Conservation (phyloP, 2,888 invertebrate species). For the Scrobipalpa costella region DNA sequence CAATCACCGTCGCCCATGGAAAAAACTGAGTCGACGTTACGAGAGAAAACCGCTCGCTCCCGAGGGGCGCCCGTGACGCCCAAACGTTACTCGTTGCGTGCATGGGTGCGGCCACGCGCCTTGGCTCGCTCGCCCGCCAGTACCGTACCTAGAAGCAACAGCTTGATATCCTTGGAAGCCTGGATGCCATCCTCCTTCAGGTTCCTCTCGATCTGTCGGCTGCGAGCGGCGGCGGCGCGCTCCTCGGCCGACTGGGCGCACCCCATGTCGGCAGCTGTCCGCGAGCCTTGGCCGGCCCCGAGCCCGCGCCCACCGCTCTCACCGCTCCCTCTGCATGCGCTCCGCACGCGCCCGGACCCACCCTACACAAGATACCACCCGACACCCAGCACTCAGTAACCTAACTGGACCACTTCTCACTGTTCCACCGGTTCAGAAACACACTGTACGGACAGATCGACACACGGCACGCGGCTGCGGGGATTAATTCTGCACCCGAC, state of each 20-base stretch:
- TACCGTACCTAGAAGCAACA: slow-evolving; percentile 94
- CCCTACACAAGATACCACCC: slow-evolving; percentile 71
- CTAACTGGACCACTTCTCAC: slow-evolving; percentile 73
- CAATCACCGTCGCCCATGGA: slow-evolving; percentile 25
- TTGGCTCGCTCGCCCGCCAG: slow-evolving; percentile 33
- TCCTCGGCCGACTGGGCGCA: slow-evolving; percentile 99
- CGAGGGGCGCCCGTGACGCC: slow-evolving; percentile 31
- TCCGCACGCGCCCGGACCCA: slow-evolving; percentile 71
- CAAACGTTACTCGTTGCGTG: slow-evolving; percentile 43
- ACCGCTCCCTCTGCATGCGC: slow-evolving; percentile 82
- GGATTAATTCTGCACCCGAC: slow-evolving; percentile 54
- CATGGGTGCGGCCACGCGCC: slow-evolving; percentile 68
- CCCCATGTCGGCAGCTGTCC: slow-evolving; percentile 90
- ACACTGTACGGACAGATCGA: slow-evolving; percentile 45
- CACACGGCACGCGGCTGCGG: slow-evolving; percentile 46
- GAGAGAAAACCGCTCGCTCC: slow-evolving; percentile 24
- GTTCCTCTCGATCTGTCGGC: slow-evolving; percentile 98
- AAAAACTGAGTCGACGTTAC: slow-evolving; percentile 16
- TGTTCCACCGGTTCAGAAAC: slow-evolving; percentile 49
- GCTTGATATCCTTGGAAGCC: slow-evolving; percentile 99
- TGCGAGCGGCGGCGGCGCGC: slow-evolving; percentile 98
- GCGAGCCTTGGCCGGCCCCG: slow-evolving; percentile 74
- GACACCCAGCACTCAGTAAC: slow-evolving; percentile 65
- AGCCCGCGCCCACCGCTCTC: slow-evolving; percentile 77
- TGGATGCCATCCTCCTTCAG: slow-evolving; percentile 99